Percentiles rank a stretch among this genome's conserved stretches.
phyloP scores from a whole-genome alignment of 1,140 invertebrate species.

The Mactra quadrangularis region DNA sequence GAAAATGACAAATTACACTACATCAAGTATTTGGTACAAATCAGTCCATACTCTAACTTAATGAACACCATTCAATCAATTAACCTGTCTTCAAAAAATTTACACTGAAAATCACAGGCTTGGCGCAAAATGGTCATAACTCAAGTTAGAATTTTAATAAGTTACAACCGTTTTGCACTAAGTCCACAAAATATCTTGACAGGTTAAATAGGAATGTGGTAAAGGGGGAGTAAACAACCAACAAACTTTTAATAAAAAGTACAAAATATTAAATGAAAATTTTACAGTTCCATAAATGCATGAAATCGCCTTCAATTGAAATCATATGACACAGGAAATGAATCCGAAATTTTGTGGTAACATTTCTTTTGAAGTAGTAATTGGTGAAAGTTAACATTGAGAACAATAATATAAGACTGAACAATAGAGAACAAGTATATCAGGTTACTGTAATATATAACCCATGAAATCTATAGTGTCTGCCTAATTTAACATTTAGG shows the following conservation, averaged over 20 bases:
- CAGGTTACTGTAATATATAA: slow-evolving; percentile 10
- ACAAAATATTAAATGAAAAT: too few species aligned
- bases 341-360: neutral
- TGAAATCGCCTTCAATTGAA: slow-evolving; percentile 16
- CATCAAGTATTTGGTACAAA: too few species aligned
- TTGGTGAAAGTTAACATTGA: neutral
- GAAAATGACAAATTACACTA: too few species aligned
- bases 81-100: too few species aligned
- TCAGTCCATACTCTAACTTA: too few species aligned
- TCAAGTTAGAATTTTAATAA: too few species aligned
- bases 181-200: too few species aligned
- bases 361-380: neutral
- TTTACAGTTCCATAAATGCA: slow-evolving; percentile 20
- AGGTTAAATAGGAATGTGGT: too few species aligned
- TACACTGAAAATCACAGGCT: too few species aligned
- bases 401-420: slow-evolving; percentile 7
- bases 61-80: too few species aligned
- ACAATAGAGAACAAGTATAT: slow-evolving; percentile 40
- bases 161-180: too few species aligned
- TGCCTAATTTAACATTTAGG: slow-evolving; percentile 1
- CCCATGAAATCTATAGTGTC: slow-evolving; percentile 32
- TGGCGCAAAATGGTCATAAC: too few species aligned
- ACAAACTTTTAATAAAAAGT: neutral
- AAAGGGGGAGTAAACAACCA: neutral
- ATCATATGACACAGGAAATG: neutral